phyloP scores from a whole-genome alignment of 2,113 vertebrate genomes.

The Neolamprologus fasciatus region DNA sequence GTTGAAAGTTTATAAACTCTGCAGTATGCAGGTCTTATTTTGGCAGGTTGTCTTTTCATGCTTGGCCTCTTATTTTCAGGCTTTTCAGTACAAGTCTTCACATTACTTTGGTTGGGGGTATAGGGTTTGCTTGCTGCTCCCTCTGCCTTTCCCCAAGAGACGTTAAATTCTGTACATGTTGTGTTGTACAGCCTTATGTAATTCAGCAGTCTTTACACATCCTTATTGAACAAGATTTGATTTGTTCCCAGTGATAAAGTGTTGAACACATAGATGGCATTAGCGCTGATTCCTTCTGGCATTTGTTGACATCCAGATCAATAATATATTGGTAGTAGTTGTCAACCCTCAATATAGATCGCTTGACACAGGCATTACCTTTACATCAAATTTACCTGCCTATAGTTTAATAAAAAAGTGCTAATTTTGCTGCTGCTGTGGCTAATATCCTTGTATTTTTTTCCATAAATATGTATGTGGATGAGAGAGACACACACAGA shows the following conservation, averaged over 20 bases:
- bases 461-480: background rate
- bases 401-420: background rate
- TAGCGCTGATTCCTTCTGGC: background rate
- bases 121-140: background rate
- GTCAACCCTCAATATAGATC: background rate
- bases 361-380: background rate
- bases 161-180: background rate
- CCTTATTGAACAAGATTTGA: background rate
- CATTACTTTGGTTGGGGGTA: background rate
- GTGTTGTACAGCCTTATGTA: background rate
- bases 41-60: background rate
- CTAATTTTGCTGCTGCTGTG: background rate
- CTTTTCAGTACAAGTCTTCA: background rate
- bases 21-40: background rate
- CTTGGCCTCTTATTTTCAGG: background rate
- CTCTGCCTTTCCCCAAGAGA: background rate
- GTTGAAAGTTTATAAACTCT: background rate
- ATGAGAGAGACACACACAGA: background rate
- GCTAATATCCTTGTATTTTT: background rate
- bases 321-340: background rate
- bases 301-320: background rate
- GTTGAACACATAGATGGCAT: background rate
- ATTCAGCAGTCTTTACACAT: background rate
- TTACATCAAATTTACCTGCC: background rate
- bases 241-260: background rate